These are phyloP conservation scores for Amphipyra tragopoginis DNA, from an alignment of 2,888 invertebrate species.

Conservation along the genomic window DNA sequence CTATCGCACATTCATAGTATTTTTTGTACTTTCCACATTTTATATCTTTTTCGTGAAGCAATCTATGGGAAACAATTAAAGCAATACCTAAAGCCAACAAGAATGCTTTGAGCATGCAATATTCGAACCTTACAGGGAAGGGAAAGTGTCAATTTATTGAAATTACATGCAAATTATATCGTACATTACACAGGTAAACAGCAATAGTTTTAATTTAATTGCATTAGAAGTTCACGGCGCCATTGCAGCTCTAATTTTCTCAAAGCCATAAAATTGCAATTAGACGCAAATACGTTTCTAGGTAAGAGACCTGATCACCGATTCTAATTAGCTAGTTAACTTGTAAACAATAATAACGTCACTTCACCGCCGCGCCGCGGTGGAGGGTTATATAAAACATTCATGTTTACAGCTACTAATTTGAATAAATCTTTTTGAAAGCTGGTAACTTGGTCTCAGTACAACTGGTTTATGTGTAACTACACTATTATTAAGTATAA, in stretches of 20 bases:
- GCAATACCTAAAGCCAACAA: conserved; percentile 11
- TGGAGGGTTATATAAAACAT: conserved; percentile 39
- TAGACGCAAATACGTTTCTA: conserved; percentile 40
- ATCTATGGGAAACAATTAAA: conserved; percentile 16
- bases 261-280: conserved; percentile 59
- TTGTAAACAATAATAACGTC: conserved; percentile 47
- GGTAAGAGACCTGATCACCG: conserved; percentile 35
- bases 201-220: conserved; percentile 48
- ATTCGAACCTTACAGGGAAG: conserved; percentile 6
- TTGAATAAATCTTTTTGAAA: conserved; percentile 51
- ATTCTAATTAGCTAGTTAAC: conserved; percentile 46
- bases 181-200: conserved; percentile 15
- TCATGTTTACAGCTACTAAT: conserved; percentile 48
- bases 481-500: conserved; percentile 10
- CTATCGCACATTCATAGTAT: too few relatives aligned
- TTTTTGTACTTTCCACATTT: too few relatives aligned
- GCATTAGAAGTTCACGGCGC: conserved; percentile 43
- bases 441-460: conserved; percentile 31
- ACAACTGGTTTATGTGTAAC: conserved; percentile 11
- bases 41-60: neutral
- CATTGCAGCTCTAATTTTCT: conserved; percentile 50
- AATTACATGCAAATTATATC: conserved; percentile 35
- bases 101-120: conserved; percentile 23
- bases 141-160: conserved; percentile 29
- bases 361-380: neutral